These are phyloP conservation scores for Oegoconia quadripuncta DNA, from an alignment of 2,888 invertebrate species.

Conservation along the genomic window DNA sequence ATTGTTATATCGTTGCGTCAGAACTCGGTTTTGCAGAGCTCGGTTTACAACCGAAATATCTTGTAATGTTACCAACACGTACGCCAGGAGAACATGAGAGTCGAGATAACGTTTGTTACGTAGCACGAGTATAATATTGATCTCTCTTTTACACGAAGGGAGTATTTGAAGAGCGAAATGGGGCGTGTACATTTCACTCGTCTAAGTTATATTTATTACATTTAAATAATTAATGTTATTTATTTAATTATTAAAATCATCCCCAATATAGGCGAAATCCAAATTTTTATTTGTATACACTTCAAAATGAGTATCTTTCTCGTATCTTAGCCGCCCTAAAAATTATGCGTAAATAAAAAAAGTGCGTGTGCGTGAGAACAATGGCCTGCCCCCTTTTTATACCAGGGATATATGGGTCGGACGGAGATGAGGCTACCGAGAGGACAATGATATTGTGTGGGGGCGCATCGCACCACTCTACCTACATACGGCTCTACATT, in stretches of 20 bases:
- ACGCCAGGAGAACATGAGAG: slow-evolving; percentile 38
- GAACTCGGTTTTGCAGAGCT: no score
- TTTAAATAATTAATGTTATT: neutral
- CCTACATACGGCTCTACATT: neutral
- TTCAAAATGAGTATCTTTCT: neutral
- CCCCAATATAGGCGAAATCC: neutral
- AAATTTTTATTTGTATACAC: neutral
- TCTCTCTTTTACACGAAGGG: slow-evolving; percentile 15
- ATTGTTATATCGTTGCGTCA: no score
- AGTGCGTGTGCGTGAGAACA: slow-evolving; percentile 80
- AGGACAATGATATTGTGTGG: slow-evolving; percentile 42
- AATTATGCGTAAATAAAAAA: slow-evolving; percentile 36
- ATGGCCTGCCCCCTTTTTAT: slow-evolving; percentile 79
- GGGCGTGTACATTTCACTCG: neutral
- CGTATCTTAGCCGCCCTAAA: neutral
- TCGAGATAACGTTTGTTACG: slow-evolving; percentile 32
- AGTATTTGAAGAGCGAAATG: neutral
- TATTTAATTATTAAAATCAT: neutral
- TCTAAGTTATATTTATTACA: no score
- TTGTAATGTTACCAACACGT: slow-evolving; percentile 44
- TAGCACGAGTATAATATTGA: slow-evolving; percentile 6
- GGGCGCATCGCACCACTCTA: slow-evolving; percentile 9
- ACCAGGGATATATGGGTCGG: slow-evolving; percentile 66
- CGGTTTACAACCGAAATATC: slow-evolving; percentile 4
- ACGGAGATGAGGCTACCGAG: slow-evolving; percentile 53